Base-by-base conservation (phyloP, 2,113 vertebrate species). In the Haemorhous mexicanus region DNA sequence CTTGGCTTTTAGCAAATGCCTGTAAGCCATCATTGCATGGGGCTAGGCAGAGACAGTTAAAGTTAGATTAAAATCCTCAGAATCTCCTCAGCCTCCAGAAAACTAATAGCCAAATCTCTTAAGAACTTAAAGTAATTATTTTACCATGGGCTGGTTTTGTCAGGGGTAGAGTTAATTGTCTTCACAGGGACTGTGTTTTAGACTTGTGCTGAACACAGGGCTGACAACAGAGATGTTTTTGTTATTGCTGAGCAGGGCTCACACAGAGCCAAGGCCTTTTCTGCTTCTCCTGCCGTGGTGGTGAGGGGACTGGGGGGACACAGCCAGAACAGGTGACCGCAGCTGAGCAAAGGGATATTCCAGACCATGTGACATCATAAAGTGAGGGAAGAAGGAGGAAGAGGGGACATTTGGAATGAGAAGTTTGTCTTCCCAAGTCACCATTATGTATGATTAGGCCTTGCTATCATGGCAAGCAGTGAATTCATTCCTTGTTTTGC, bases 381-480 rank as follows among this genome's bases (percentile, higher is more conserved):
- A 56, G 1, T 41, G 24, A 11, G 16, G 6, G 11, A 21, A 47
- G 13, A 22, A 77, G 47, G 30, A 63, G n/a, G n/a, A 63, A 70
- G 6, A 2, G 6, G 1, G 21, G 6, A 9, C 18, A 24, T 43
- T 56, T 64, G 50, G 18, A 52, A 6, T 4, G 23, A 33, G 37
- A 6, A 0, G 1, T 67, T 52, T 52, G 43, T 32, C 43, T 64
- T 64, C 32, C 21, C 43, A n/a, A 59, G 52, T 39, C 37, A 39
- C 13, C 1, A 1, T 7, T 35, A 2, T 1, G 0, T 7, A 2
- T 16, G 32, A 11, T 3, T 0, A 2, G 28, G 9, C 28, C 23
- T 9, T 37, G 52, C 7, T 81, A 1, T 20, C 5, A 4, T 9
- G 4, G 16, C 3, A 39, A 61, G 23, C 7, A n/a, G 3, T 39